Base-by-base conservation (phyloP, 2,113 vertebrate genomes). In the Oreocharis arfaki region DNA sequence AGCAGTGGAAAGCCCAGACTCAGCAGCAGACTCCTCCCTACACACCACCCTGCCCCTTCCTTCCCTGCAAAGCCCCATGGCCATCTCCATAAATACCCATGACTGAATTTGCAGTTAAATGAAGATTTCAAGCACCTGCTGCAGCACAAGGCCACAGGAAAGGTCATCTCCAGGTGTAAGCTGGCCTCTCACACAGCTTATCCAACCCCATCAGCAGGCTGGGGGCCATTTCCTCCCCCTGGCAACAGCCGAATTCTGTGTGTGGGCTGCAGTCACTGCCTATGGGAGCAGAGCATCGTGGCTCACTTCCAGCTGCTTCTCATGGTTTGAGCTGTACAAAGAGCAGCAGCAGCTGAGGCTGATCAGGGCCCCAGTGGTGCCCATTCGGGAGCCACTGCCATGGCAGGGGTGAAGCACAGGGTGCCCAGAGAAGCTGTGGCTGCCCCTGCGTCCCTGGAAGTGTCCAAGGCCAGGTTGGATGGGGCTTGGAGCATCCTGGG, bases 131-230 rank as follows among this genome's bases (percentile, higher is more conserved):
- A 18, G 69, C 81, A 67, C 4, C 55, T 85, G 50, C 81, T 32
- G 33, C 89, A 94, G 88, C 60, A 61, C n/a, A 96, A 88, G 56
- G 95, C 95, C 41, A 92, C 46, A 10, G 95, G 92, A 64, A 95
- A 96, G 26, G 86, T 89, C 71, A 55, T 84, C 42, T 95, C 94
- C 33, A 77, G 37, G 13, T 17, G 6, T 20, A 18, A 60, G 21
- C 15, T 39, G 41, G 30, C 32, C 84, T 55, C 59, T 75, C 37
- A 7, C 30, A 16, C 70, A 56, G 32, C 42, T 91, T 17, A 18
- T 56, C 53, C 65, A 64, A 3, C 44, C 4, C 23, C 73, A 35
- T 15, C 55, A 46, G 50, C 8, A 68, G 39, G 11, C 44, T 67
- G 7, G 10, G 16, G 30, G 2, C 5, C 37, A 18, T n/a, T 52